These are phyloP conservation scores for Dasypolia templi DNA, from an alignment of 2,888 invertebrate genomes.

Conservation along the genomic window DNA sequence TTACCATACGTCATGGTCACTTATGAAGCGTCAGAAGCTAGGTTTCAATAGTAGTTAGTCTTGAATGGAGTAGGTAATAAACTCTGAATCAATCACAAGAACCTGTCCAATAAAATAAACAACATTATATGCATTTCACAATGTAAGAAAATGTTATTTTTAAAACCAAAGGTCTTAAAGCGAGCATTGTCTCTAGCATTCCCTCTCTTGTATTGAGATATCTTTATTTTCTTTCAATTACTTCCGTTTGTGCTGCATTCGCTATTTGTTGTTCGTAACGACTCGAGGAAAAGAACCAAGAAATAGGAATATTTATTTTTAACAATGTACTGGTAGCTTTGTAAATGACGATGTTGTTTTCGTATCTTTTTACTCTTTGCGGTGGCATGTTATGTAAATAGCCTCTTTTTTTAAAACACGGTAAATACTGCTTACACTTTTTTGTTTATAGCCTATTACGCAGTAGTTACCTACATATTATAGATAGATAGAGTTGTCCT, in stretches of 20 bases:
- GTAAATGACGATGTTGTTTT: slow-evolving; percentile 7
- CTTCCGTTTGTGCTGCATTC: slow-evolving; percentile 17
- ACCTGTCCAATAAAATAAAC: not conserved
- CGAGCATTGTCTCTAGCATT: slow-evolving; percentile 2
- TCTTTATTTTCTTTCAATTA: slow-evolving; percentile 52
- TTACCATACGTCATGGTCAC: too few relatives aligned
- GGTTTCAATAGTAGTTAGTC: too few relatives aligned
- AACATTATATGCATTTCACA: not conserved
- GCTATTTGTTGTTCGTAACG: slow-evolving; percentile 29
- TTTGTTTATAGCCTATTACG: not conserved
- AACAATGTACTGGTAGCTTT: slow-evolving; percentile 5
- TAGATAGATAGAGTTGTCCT: not conserved
- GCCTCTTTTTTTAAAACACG: not conserved
- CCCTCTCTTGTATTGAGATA: slow-evolving; percentile 1
- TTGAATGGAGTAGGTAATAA: too few relatives aligned
- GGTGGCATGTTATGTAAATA: not conserved
- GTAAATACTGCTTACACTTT: not conserved
- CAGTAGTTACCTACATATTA: not conserved
- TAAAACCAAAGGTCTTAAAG: not conserved
- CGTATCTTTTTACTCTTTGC: slow-evolving; percentile 4
- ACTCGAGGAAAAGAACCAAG: slow-evolving; percentile 27
- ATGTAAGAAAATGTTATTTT: not conserved
- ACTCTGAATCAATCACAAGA: too few relatives aligned
- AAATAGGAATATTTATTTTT: slow-evolving; percentile 25
- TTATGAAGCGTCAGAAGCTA: too few relatives aligned